Percentiles rank a stretch among this genome's conserved stretches.
Conservation (phyloP, 2,888 invertebrate species). For the Anthophora plumipes region DNA sequence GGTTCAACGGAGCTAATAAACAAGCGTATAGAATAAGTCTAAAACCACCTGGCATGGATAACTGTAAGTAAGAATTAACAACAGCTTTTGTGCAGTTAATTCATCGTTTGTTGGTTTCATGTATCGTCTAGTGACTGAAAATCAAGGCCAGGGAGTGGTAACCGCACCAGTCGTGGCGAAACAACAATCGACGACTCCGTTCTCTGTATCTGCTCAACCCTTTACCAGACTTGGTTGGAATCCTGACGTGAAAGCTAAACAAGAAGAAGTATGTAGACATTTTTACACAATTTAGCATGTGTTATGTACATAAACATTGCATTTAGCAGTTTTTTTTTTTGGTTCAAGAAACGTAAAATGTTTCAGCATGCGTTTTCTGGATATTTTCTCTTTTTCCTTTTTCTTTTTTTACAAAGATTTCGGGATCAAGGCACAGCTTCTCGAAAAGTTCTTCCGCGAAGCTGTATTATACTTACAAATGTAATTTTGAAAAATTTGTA, state of each 20-base stretch:
- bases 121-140: conserved; percentile 83
- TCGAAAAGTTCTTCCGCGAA: background rate
- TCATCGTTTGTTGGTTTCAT: background rate
- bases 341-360: background rate
- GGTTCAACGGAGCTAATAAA: conserved; percentile 90
- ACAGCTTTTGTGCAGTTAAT: background rate
- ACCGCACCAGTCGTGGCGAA: conserved; percentile 83
- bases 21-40: conserved; percentile 89
- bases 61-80: conserved; percentile 86
- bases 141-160: conserved; percentile 84
- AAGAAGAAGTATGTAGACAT: conserved; percentile 83
- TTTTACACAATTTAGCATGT: conserved; percentile 22
- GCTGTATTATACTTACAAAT: background rate
- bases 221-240: conserved; percentile 86
- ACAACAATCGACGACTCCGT: conserved; percentile 85
- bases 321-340: background rate
- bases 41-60: conserved; percentile 95
- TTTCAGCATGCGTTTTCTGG: conserved; percentile 3
- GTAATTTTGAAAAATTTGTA: conserved; percentile 24
- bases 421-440: background rate
- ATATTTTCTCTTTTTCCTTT: background rate
- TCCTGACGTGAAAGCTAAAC: conserved; percentile 85
- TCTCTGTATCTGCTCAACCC: conserved; percentile 84
- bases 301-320: conserved; percentile 10
- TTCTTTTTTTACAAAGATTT: background rate